A percentile compares a stretch with the other conserved stretches of the same genome.
phyloP scores from a whole-genome alignment of 2,113 vertebrate genomes.

The Garra rufa region DNA sequence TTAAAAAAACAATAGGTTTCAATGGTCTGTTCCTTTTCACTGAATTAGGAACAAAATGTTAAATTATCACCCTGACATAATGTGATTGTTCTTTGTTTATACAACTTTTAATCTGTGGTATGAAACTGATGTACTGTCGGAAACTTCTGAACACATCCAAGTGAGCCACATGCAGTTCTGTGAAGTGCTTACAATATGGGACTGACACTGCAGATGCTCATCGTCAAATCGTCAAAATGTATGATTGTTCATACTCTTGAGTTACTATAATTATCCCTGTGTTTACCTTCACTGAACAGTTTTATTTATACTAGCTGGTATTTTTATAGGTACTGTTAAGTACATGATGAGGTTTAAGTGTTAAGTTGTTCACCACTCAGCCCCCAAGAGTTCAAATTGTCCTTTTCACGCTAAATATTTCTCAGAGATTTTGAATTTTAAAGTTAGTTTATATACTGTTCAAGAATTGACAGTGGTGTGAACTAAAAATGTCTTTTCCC shows the following conservation, averaged over 20 bases:
- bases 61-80: not conserved
- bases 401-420: constrained; percentile 7
- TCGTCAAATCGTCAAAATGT: constrained; percentile 4
- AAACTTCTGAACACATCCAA: not conserved
- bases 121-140: not conserved
- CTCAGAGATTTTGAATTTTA: not conserved
- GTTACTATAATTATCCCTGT: constrained; percentile 11
- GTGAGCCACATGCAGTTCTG: not conserved
- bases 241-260: not conserved
- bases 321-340: not conserved
- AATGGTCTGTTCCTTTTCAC: not conserved
- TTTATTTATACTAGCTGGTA: not conserved
- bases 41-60: not conserved
- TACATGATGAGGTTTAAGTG: not conserved
- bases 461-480: not conserved
- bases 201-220: not conserved
- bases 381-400: not conserved
- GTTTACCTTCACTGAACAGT: not conserved
- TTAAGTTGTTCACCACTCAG: not conserved
- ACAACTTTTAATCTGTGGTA: not conserved
- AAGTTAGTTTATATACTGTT: not conserved
- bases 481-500: not conserved
- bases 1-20: not conserved
- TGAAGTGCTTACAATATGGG: not conserved
- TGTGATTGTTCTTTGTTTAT: not conserved